Evolutionary conservation across 2,888 invertebrate species (phyloP), one percentile per base, ranked within the genome.

Genomic region (Chrysina gloriosa): DNA sequence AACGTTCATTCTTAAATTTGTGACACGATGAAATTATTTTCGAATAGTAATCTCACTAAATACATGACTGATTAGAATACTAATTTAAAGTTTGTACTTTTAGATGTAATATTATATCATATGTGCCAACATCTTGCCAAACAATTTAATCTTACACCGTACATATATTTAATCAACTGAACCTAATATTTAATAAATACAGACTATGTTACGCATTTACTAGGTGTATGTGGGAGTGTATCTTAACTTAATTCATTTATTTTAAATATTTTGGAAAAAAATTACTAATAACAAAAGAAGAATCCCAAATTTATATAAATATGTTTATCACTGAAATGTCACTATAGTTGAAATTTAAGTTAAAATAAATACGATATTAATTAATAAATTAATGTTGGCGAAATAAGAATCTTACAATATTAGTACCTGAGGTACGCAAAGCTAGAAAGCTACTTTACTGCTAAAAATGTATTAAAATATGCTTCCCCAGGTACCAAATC

Each of bases 81-180:
- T 61, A 42, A 29, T 61, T 61, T 19, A 27, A 27, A 61, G 27
- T 61, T 61, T 61, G 58, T 61, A 61, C 58, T 61, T 61, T 42
- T 50, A 21, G n/a, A 25, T 23, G 25, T 61, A 39, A 58, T 39
- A 42, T 42, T 61, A 42, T 42, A 42, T 42, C 29, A 42, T 19
- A 2, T 27, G 27, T 3, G 4, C 19, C 29, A 16, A 42, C 31
- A 14, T 29, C 19, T 19, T 16, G 16, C 11, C 11, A 14, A 58
- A 58, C 27, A 31, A 31, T 31, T 52, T 52, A 52, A 52, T 52
- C 19, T 31, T 23, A 25, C 25, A 52, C 25, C 14, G 11, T 48
- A 16, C 14, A 52, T 19, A 16, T 50, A 27, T 14, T 52, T 52
- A 52, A 31, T 48, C 11, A 11, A 25, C 14, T 25, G 25, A 25